A percentile compares a stretch with the other conserved stretches of the same genome.
Evolutionary conservation across 2,888 invertebrate genomes (phyloP).

Genomic region (Platycnemis pennipes): DNA sequence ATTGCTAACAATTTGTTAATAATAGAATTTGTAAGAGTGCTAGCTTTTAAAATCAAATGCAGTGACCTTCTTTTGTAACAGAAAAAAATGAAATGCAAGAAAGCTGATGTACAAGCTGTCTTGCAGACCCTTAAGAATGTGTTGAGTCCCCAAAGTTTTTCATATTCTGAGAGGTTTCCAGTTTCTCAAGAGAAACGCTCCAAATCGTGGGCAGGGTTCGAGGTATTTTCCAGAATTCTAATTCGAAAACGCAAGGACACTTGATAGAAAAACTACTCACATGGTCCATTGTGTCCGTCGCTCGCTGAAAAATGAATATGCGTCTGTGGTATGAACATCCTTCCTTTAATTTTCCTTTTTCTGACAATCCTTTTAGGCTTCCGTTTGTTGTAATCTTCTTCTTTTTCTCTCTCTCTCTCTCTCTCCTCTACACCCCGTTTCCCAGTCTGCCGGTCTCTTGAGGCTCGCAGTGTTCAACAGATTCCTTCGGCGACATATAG

Average conservation of each 20-base stretch:
- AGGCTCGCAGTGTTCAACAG: conserved; percentile 25
- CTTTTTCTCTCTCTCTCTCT: not conserved
- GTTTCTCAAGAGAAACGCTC: not conserved
- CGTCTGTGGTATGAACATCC: not conserved
- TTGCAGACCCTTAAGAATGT: not conserved
- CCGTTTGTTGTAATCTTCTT: not conserved
- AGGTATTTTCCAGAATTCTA: not conserved
- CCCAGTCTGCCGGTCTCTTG: conserved; percentile 33
- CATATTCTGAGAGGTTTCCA: not conserved
- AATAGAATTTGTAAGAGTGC: no score
- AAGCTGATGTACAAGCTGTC: not conserved
- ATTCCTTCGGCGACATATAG: conserved; percentile 64
- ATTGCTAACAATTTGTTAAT: no score
- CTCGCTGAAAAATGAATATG: conserved; percentile 46
- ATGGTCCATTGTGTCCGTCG: not conserved
- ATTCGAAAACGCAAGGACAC: not conserved
- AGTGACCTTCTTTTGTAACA: no score
- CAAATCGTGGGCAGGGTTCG: not conserved
- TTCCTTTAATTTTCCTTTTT: not conserved
- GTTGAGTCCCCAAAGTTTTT: not conserved
- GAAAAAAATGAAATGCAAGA: no score
- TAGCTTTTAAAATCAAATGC: no score
- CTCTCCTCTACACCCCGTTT: not conserved
- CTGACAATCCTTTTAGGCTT: not conserved
- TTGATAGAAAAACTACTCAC: not conserved